phyloP scores from a whole-genome alignment of 2,797 vertebrate genomes.

The Stomatorhinus walkeri region DNA sequence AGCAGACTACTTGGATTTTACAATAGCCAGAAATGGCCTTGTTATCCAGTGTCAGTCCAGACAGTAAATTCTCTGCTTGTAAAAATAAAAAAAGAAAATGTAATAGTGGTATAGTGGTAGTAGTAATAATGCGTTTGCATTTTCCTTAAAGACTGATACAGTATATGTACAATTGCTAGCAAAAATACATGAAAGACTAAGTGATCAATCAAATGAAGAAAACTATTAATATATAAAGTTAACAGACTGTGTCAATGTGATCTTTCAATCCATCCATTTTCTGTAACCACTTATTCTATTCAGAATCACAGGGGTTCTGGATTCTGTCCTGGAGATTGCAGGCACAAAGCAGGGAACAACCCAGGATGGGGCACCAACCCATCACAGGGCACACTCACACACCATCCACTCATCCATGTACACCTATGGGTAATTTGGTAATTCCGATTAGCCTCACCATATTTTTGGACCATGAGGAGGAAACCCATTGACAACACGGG shows the following conservation, averaged over 20 bases:
- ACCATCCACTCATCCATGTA: background rate
- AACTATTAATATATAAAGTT: background rate
- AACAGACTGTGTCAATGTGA: background rate
- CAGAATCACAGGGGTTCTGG: background rate
- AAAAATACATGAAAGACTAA: background rate
- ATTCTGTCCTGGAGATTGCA: background rate
- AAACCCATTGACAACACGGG: background rate
- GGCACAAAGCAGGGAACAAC: background rate
- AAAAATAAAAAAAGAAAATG: background rate
- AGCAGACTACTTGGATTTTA: background rate
- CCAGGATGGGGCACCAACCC: background rate
- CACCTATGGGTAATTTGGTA: background rate
- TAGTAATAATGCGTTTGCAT: background rate
- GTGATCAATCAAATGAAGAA: background rate
- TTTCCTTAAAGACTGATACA: background rate
- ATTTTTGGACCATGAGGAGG: background rate
- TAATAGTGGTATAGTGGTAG: background rate
- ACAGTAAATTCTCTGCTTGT: background rate
- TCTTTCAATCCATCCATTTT: background rate
- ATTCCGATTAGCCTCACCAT: background rate
- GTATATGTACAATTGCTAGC: background rate
- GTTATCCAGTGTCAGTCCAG: background rate
- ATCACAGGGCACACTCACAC: background rate
- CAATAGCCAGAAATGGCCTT: background rate
- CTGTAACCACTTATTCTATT: background rate